Conservation (phyloP, 2,113 vertebrate genomes). For the Bubo bubo region DNA sequence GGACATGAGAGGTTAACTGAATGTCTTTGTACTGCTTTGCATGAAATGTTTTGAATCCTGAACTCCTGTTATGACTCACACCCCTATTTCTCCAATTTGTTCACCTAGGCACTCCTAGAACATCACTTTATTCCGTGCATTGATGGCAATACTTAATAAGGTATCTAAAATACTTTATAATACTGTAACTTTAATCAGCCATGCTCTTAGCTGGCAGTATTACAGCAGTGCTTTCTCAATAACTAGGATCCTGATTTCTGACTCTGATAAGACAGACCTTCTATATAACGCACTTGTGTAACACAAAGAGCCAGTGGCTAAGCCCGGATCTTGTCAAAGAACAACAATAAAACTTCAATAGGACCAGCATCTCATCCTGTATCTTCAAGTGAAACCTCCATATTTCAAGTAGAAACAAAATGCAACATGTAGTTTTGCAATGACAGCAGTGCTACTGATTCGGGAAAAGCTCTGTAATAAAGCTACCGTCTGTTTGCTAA, state of each 20-base stretch:
- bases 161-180: neutral
- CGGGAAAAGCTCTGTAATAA: neutral
- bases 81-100: neutral
- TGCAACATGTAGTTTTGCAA: neutral
- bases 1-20: conserved; percentile 21
- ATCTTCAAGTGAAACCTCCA: neutral
- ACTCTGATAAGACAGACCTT: neutral
- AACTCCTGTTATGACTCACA: conserved; percentile 26
- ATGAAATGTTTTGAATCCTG: neutral
- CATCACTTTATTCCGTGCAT: neutral
- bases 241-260: neutral
- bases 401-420: neutral
- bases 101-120: neutral
- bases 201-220: neutral
- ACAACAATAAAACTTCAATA: neutral
- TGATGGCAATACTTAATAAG: conserved; percentile 1
- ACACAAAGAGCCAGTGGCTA: neutral
- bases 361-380: neutral
- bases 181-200: neutral
- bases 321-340: neutral
- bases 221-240: neutral
- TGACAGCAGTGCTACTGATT: neutral
- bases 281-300: neutral
- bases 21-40: neutral
- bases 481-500: neutral